Evolutionary conservation across 2,888 invertebrate genomes (phyloP), one percentile per base, ranked within the genome.

Genomic region (Tachina fera): DNA sequence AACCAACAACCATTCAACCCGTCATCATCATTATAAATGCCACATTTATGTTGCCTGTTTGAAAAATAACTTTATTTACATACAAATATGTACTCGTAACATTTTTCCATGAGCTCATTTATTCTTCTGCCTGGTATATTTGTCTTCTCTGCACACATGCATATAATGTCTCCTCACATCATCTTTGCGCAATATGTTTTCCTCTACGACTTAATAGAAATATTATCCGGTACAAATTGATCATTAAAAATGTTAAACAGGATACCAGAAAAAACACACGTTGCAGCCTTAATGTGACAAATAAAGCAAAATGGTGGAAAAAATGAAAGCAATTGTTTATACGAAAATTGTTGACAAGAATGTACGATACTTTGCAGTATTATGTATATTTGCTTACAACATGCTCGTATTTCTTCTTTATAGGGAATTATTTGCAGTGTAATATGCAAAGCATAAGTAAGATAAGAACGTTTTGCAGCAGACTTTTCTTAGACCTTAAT

Each of bases 191-290:
- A 67, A 60, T 72, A 67, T 58, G 43, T 72, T 72, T 60, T 70
- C 31, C 51, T 68, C 72, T 63, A 53, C 71, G 16, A 58, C 77
- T 71, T 61, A 88, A 88, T 88, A 84, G 87, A 88, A 87, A 87
- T 87, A 87, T 87, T 83, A 87, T 87, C 81, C 87, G 72, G 79
- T 85, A 88, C 88, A 87, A 87, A 88, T 88, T 88, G 88, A 88
- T 88, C 88, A 88, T 87, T 87, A 87, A 87, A 87, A 84, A 84
- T 76, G 85, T 87, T 87, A 83, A 87, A 87, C 60, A 87, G 86
- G 84, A 87, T 84, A 79, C 67, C 75, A 53, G 14, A 49, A 61
- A 61, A 31, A 31, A 31, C 2, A 31, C 2, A 31, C 31, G 31
- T 60, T 67, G 51, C 45, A 45, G 71, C 43, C 56, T 63, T 67